Percentiles rank a stretch among this genome's conserved stretches.
These are phyloP conservation scores for Muricea muricata DNA, from an alignment of 92 coral and sea anemone genomes.

Conservation along the genomic window DNA sequence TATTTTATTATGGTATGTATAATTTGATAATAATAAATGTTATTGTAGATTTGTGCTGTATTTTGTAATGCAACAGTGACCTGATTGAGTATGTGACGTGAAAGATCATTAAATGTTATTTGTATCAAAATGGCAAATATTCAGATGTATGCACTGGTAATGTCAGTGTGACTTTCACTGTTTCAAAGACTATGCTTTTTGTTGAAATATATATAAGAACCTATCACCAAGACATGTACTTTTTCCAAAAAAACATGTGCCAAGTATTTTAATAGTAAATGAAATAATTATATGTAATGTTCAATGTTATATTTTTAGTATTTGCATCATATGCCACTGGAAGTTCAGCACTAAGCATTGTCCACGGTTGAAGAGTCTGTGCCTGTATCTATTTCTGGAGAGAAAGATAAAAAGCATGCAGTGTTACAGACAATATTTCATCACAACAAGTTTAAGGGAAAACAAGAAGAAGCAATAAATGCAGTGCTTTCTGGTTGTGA, in stretches of 20 bases:
- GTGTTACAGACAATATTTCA: background rate
- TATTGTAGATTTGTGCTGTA: too few species aligned
- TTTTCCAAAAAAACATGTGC: too few species aligned
- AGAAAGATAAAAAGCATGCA: background rate
- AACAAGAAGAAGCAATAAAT: constrained; percentile 55
- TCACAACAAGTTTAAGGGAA: constrained; percentile 46
- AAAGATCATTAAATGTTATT: too few species aligned
- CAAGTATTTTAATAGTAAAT: background rate
- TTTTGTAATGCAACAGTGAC: too few species aligned
- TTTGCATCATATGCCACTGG: background rate
- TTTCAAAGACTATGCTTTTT: too few species aligned
- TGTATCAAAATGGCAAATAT: too few species aligned
- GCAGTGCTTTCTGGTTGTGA: constrained; percentile 9
- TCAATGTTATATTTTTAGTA: background rate
- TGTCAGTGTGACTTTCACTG: too few species aligned
- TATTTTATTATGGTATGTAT: background rate
- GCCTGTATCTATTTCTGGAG: background rate
- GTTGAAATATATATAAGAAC: too few species aligned
- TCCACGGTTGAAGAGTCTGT: background rate
- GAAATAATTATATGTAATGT: background rate
- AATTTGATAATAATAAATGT: background rate
- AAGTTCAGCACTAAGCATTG: background rate
- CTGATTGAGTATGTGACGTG: too few species aligned
- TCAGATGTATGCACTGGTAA: too few species aligned
- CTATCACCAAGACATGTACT: too few species aligned